Percentiles rank a stretch among this genome's conserved stretches.
These are phyloP conservation scores for Caenorhabditis drosophilae DNA, from an alignment of 2,888 invertebrate genomes.

Conservation along the genomic window DNA sequence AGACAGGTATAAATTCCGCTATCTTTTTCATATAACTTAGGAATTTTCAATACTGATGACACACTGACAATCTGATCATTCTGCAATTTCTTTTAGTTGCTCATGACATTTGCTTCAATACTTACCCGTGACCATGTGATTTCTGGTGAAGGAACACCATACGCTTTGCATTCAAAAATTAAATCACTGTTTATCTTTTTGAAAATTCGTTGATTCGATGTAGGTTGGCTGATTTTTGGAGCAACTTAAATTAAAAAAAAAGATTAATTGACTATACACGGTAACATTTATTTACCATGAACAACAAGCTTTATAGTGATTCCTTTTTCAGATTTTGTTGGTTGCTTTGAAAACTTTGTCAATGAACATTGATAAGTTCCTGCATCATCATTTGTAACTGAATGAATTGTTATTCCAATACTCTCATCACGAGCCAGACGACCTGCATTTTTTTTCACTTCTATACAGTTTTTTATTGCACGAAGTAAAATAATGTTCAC, in stretches of 20 bases:
- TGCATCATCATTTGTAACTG: slow-evolving; percentile 52
- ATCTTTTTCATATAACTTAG: slow-evolving; percentile 26
- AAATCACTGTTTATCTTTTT: slow-evolving; percentile 25
- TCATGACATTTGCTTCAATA: slow-evolving; percentile 2
- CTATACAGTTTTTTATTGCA: too few relatives aligned
- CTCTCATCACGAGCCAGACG: slow-evolving; percentile 55
- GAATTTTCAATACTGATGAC: slow-evolving; percentile 37
- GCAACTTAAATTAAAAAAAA: slow-evolving; percentile 37
- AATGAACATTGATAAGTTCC: slow-evolving; percentile 60
- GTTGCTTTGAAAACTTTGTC: slow-evolving; percentile 53
- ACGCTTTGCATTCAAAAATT: slow-evolving; percentile 50
- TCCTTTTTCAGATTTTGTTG: slow-evolving; percentile 52
- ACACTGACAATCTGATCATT: slow-evolving; percentile 47
- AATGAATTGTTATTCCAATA: slow-evolving; percentile 64
- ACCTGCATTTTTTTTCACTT: slow-evolving; percentile 53
- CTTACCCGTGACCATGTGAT: slow-evolving; percentile 57
- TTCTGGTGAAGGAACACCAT: slow-evolving; percentile 58
- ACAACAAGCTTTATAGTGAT: slow-evolving; percentile 54
- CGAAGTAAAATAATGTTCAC: too few relatives aligned
- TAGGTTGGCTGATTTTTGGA: slow-evolving; percentile 38
- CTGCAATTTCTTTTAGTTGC: slow-evolving; percentile 25
- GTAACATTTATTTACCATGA: slow-evolving; percentile 36
- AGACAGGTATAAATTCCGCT: slow-evolving; percentile 61
- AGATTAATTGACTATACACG: not conserved
- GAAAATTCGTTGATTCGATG: slow-evolving; percentile 22